Conservation (phyloP, 2,113 vertebrate genomes). For the Merops nubicus region DNA sequence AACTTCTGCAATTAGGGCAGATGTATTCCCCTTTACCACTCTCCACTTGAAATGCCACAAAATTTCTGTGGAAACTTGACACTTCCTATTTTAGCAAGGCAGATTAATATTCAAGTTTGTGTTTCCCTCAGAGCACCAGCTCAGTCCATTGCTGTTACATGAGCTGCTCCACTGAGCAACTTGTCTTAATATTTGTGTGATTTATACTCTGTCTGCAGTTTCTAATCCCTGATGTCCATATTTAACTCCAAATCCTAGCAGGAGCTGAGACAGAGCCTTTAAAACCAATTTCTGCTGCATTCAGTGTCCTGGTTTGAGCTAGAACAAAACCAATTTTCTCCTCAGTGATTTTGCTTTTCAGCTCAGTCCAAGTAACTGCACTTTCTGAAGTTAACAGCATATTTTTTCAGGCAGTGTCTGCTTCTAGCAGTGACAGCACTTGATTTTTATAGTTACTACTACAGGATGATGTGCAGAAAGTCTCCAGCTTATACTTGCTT, state of each 20-base stretch:
- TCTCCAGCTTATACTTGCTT: neutral
- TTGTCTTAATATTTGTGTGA: neutral
- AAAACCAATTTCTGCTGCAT: neutral
- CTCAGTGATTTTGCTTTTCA: neutral
- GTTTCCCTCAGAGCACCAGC: neutral
- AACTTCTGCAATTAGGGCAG: neutral
- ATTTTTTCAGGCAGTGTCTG: neutral
- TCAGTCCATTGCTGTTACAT: neutral
- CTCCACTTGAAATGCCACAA: neutral
- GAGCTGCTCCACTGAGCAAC: rapidly evolving
- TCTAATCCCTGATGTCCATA: neutral
- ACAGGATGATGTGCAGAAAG: neutral
- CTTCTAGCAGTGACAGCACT: neutral
- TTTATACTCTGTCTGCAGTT: neutral
- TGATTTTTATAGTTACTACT: neutral
- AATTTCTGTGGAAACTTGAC: neutral
- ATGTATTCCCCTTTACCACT: neutral
- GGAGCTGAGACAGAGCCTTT: neutral
- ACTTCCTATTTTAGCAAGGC: neutral
- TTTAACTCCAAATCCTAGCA: neutral
- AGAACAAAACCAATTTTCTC: neutral
- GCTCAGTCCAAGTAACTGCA: too few species aligned
- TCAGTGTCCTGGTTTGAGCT: neutral
- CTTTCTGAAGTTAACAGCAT: neutral
- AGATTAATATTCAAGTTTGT: neutral